Evolutionary conservation across 2,113 vertebrate species (phyloP).

Genomic region (Percopsis transmontana): DNA sequence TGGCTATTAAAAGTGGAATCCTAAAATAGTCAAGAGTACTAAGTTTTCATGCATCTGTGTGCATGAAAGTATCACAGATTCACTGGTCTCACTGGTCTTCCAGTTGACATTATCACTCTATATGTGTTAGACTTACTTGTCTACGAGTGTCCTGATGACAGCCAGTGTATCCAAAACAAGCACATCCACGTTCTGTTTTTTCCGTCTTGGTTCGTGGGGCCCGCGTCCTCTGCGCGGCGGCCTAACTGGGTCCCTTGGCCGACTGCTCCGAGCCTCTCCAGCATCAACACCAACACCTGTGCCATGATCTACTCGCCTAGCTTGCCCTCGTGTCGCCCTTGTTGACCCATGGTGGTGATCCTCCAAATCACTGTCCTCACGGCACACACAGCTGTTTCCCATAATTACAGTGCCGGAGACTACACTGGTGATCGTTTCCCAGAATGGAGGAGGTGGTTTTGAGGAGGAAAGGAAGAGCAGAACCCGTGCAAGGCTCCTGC

Average conservation of each 20-base stretch:
- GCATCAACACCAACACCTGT: slow-evolving; percentile 60
- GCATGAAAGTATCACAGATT: too few relatives aligned
- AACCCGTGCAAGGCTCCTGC: slow-evolving; percentile 93
- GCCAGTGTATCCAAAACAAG: slow-evolving; percentile 97
- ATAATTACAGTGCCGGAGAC: slow-evolving; percentile 79
- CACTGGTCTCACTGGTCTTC: background rate
- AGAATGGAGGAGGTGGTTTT: slow-evolving; percentile 82
- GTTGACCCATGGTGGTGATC: slow-evolving; percentile 77
- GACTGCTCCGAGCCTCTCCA: slow-evolving; percentile 81
- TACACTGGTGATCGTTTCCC: slow-evolving; percentile 77
- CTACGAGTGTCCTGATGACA: slow-evolving; percentile 96
- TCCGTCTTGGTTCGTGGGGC: slow-evolving; percentile 94
- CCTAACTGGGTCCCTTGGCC: slow-evolving; percentile 91
- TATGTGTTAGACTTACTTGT: slow-evolving; percentile 89
- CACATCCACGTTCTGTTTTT: slow-evolving; percentile 97
- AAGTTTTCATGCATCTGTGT: too few relatives aligned
- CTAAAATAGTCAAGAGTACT: too few relatives aligned
- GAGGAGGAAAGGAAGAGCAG: slow-evolving; percentile 87
- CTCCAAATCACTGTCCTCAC: slow-evolving; percentile 92
- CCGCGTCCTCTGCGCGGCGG: slow-evolving; percentile 93
- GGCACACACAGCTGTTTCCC: slow-evolving; percentile 97
- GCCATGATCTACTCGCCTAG: slow-evolving; percentile 78
- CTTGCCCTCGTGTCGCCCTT: slow-evolving; percentile 75
- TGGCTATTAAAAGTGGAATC: too few relatives aligned
- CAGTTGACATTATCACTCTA: background rate